A percentile compares a stretch with the other conserved stretches of the same genome.
Conservation (phyloP, 2,888 invertebrate genomes). For the Parasteatoda lunata region DNA sequence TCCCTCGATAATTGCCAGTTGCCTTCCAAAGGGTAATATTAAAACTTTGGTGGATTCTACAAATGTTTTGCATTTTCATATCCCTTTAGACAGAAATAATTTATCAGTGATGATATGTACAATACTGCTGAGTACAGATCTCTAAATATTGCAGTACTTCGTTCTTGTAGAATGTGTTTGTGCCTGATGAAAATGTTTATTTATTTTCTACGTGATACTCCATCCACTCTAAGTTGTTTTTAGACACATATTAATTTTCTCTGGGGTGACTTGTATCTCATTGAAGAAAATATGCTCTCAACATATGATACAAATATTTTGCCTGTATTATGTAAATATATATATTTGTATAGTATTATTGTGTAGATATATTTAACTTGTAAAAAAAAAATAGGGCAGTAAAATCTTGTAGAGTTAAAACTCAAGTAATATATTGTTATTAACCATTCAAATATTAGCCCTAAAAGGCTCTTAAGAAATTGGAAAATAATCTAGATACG, state of each 20-base stretch:
- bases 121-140: conserved; percentile 24
- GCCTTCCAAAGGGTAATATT: no score
- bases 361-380: background rate
- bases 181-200: conserved; percentile 56
- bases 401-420: no score
- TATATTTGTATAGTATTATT: conserved; percentile 34
- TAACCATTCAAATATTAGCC: no score
- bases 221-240: conserved; percentile 32
- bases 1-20: no score
- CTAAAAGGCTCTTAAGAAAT: no score
- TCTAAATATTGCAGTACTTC: conserved; percentile 15
- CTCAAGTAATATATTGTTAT: no score
- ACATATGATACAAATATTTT: conserved; percentile 32
- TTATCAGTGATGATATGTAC: conserved; percentile 44
- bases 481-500: no score
- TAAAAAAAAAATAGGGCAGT: no score
- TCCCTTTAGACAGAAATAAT: conserved; percentile 47
- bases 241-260: conserved; percentile 12
- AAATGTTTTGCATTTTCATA: conserved; percentile 52
- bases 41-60: no score
- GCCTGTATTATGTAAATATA: conserved; percentile 44
- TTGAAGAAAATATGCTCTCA: background rate
- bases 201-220: conserved; percentile 59
- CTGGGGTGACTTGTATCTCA: background rate
- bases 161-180: conserved; percentile 46